Evolutionary conservation across 2,888 invertebrate genomes (phyloP).

Genomic region (Lochmaea capreae): DNA sequence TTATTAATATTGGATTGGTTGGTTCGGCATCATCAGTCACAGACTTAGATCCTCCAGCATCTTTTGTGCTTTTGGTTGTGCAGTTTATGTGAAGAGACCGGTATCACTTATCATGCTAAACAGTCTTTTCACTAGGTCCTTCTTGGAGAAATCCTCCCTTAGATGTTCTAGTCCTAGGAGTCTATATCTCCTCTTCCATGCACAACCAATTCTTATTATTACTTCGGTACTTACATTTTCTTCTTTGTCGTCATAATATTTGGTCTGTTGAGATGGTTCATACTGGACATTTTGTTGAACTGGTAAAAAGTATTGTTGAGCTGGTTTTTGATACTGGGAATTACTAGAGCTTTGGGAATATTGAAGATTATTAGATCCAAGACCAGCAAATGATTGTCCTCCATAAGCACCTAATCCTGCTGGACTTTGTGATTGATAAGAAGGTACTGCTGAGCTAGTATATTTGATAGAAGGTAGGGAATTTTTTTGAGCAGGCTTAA

Average conservation of each 20-base stretch:
- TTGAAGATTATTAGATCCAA: neutral
- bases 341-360: neutral
- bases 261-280: neutral
- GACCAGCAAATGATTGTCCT: neutral
- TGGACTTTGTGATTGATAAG: neutral
- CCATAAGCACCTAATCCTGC: constrained; percentile 11
- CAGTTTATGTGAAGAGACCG: too few relatives aligned
- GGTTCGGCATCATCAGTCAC: too few relatives aligned
- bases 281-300: constrained; percentile 13
- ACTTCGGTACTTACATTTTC: constrained; percentile 27
- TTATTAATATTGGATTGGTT: too few relatives aligned
- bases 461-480: constrained; percentile 10
- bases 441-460: neutral
- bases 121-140: too few relatives aligned
- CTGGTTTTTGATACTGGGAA: neutral
- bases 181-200: too few relatives aligned
- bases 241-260: constrained; percentile 13
- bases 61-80: too few relatives aligned
- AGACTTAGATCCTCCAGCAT: too few relatives aligned
- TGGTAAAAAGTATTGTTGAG: neutral
- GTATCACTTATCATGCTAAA: too few relatives aligned
- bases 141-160: too few relatives aligned
- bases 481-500: neutral
- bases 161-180: too few relatives aligned
- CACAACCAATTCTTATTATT: too few relatives aligned